These are phyloP conservation scores for Acromyrmex heyeri DNA, from an alignment of 1,140 invertebrate genomes.

Conservation along the genomic window DNA sequence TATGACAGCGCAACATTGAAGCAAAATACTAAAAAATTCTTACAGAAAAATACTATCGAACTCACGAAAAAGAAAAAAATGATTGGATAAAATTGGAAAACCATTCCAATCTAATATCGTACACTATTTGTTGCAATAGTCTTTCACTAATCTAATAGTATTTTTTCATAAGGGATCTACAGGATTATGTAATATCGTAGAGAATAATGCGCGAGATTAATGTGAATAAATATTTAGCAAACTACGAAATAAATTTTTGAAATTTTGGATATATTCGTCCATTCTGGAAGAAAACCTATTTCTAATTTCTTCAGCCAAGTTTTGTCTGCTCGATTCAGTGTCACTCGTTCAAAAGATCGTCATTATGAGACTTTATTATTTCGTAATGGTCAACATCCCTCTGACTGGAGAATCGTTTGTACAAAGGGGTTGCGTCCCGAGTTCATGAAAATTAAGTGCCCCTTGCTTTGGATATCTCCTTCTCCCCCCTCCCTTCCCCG, in stretches of 20 bases:
- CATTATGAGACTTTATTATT: constrained; percentile 74
- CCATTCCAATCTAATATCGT: too few relatives aligned
- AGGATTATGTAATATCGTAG: not conserved
- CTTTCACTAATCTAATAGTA: too few relatives aligned
- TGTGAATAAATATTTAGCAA: not conserved
- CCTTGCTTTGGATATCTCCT: constrained; percentile 26
- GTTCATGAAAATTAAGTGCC: constrained; percentile 73
- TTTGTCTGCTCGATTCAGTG: not conserved
- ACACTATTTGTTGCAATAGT: too few relatives aligned
- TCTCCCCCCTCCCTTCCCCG: not conserved
- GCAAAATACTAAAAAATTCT: not conserved
- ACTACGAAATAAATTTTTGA: not conserved
- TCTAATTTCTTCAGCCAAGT: not conserved
- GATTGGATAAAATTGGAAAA: too few relatives aligned
- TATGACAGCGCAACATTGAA: not conserved
- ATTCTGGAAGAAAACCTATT: not conserved
- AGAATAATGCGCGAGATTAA: not conserved
- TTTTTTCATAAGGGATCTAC: too few relatives aligned
- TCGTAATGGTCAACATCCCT: constrained; percentile 66
- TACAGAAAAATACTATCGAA: too few relatives aligned
- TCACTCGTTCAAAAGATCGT: constrained; percentile 46
- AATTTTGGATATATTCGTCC: not conserved
- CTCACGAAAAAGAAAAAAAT: too few relatives aligned
- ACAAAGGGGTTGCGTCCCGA: constrained; percentile 69
- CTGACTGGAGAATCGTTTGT: constrained; percentile 55